Evolutionary conservation across 53 echinoderm and acorn worm genomes (phyloP).

Genomic region (Luidia sarsii): DNA sequence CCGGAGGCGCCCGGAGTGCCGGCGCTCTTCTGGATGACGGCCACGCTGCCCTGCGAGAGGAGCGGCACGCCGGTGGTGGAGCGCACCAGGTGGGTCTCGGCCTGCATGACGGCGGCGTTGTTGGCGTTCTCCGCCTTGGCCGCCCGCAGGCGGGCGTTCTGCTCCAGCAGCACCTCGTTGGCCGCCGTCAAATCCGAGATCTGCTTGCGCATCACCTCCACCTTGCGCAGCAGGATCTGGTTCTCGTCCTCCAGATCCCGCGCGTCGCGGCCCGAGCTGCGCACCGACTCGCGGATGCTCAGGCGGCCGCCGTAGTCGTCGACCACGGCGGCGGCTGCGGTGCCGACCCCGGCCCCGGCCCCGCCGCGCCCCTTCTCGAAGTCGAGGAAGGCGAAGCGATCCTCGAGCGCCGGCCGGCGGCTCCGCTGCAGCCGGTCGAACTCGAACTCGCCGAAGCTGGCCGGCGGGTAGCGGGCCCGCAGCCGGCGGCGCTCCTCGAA

Average conservation of each 20-base stretch:
- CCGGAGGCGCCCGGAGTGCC: conserved; percentile 58
- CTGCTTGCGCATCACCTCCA: conserved; percentile 90
- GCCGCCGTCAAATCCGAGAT: conserved; percentile 89
- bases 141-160: conserved; percentile 93
- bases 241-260: conserved; percentile 92
- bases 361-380: conserved; percentile 43
- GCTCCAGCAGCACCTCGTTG: conserved; percentile 96
- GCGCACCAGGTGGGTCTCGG: conserved; percentile 87
- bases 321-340: no score
- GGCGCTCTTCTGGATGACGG: conserved; percentile 71
- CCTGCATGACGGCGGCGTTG: conserved; percentile 74
- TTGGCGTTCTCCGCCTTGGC: conserved; percentile 63
- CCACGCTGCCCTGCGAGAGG: conserved; percentile 73
- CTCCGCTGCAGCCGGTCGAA: conserved; percentile 77
- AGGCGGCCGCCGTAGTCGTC: conserved; percentile 26
- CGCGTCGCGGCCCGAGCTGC: conserved; percentile 41
- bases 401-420: conserved; percentile 47
- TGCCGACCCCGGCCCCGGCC: background rate
- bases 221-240: conserved; percentile 73
- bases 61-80: conserved; percentile 76
- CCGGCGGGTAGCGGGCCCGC: conserved; percentile 13
- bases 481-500: conserved; percentile 70
- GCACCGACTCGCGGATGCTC: background rate
- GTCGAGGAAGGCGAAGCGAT: conserved; percentile 66
- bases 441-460: conserved; percentile 52